Percentiles rank a stretch among this genome's conserved stretches.
Conservation (phyloP, 2,888 invertebrate species). For the Antheraea yamamai region DNA sequence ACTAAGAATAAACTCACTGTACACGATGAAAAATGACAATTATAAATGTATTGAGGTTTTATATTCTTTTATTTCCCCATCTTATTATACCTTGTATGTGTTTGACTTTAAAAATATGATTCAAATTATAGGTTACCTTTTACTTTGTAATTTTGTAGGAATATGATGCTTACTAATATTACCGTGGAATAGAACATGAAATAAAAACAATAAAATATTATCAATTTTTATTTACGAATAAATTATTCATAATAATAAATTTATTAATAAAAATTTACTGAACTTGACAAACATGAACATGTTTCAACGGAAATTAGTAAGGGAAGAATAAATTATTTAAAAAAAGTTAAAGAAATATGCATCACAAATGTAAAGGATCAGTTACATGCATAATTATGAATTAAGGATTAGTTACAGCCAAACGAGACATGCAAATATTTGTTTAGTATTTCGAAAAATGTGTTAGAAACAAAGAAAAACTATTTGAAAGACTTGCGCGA, state of each 20-base stretch:
- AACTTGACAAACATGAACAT: background rate
- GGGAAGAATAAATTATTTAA: background rate
- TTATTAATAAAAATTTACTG: background rate
- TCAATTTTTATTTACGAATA: background rate
- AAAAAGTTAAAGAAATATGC: background rate
- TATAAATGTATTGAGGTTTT: constrained; percentile 15
- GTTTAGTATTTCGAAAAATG: constrained; percentile 15
- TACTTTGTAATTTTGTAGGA: background rate
- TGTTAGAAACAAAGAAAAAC: background rate
- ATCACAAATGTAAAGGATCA: background rate
- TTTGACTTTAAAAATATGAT: background rate
- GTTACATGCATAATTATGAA: background rate
- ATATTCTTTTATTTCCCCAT: constrained; percentile 18
- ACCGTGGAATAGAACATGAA: background rate
- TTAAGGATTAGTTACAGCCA: background rate
- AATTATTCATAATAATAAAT: background rate
- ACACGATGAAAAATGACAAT: constrained; percentile 25
- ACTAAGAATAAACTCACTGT: constrained; percentile 15
- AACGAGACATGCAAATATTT: background rate
- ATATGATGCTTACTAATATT: background rate
- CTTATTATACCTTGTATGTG: too few relatives aligned
- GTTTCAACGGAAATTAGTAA: background rate
- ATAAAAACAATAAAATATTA: background rate
- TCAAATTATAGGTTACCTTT: background rate
- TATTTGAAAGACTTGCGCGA: constrained; percentile 36